A percentile compares a stretch with the other conserved stretches of the same genome.
phyloP scores from a whole-genome alignment of 2,797 vertebrate genomes.

The Darevskia nairensis region DNA sequence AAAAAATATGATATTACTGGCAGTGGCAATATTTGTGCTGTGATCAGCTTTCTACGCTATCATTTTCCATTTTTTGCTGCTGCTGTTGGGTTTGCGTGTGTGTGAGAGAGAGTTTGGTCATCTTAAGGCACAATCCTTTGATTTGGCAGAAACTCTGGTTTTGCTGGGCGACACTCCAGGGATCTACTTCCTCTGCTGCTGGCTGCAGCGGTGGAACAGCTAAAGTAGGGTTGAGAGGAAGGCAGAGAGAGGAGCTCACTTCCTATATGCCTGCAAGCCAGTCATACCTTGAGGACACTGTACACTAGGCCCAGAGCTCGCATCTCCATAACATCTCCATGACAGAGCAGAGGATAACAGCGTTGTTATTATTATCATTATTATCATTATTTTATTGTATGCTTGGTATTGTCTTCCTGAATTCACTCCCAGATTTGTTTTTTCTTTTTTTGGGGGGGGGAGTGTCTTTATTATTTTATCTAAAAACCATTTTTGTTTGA shows the following conservation, averaged over 20 bases:
- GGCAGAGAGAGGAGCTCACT: not conserved
- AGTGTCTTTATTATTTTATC: slow-evolving; percentile 27
- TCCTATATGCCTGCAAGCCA: not conserved
- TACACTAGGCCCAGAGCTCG: no score
- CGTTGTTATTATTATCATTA: no score
- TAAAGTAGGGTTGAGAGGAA: not conserved
- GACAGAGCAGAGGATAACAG: no score
- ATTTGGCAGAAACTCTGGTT: not conserved
- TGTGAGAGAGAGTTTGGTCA: not conserved
- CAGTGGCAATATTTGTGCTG: not conserved
- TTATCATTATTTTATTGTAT: not conserved
- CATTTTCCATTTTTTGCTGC: not conserved
- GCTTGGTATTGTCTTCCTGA: slow-evolving; percentile 32
- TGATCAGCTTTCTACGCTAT: not conserved
- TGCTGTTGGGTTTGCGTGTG: no score
- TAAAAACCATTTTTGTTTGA: slow-evolving; percentile 40
- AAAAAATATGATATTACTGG: not conserved
- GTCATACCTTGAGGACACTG: not conserved
- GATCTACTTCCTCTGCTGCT: not conserved
- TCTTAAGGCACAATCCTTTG: not conserved
- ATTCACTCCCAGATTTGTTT: slow-evolving; percentile 35
- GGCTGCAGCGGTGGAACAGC: not conserved
- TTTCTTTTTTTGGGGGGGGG: not conserved
- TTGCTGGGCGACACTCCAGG: not conserved
- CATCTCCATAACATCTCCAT: no score